Percentiles rank a stretch among this genome's conserved stretches.
These are phyloP conservation scores for Coregonus sp. DNA, from an alignment of 2,797 vertebrate species.

Conservation along the genomic window DNA sequence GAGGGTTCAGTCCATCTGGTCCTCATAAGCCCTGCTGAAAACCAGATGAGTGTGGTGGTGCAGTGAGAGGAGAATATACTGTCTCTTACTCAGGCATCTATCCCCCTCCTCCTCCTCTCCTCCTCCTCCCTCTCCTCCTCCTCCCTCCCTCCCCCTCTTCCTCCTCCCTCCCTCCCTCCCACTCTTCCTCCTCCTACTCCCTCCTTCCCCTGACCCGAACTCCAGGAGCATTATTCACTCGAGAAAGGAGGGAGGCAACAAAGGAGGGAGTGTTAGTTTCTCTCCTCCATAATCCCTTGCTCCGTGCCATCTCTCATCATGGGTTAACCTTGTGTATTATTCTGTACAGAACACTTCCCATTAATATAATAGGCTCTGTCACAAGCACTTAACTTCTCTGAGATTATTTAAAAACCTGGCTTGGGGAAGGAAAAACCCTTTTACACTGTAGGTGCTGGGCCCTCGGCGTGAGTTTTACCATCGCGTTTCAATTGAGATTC, in stretches of 20 bases:
- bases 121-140: slow-evolving; percentile 17
- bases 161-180: slow-evolving; percentile 13
- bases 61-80: slow-evolving; percentile 60
- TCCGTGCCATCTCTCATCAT: slow-evolving; percentile 74
- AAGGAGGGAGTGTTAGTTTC: slow-evolving; percentile 56
- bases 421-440: slow-evolving; percentile 45
- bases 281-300: slow-evolving; percentile 64
- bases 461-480: not conserved
- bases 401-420: slow-evolving; percentile 23
- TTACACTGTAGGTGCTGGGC: not conserved
- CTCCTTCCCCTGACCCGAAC: slow-evolving; percentile 30
- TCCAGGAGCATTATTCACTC: slow-evolving; percentile 19
- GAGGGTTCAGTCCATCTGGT: slow-evolving; percentile 86
- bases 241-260: slow-evolving; percentile 53
- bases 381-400: slow-evolving; percentile 66
- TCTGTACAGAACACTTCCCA: slow-evolving; percentile 73
- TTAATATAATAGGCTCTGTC: slow-evolving; percentile 72
- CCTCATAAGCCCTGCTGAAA: slow-evolving; percentile 87
- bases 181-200: slow-evolving; percentile 10
- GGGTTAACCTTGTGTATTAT: slow-evolving; percentile 67
- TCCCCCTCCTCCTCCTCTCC: slow-evolving; percentile 17
- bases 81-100: slow-evolving; percentile 61
- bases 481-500: slow-evolving; percentile 39
- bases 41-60: slow-evolving; percentile 82
- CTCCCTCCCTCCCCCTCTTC: slow-evolving; percentile 25